Base-by-base conservation (phyloP, 1,140 invertebrate genomes). In the Scaptomyza pallida region DNA sequence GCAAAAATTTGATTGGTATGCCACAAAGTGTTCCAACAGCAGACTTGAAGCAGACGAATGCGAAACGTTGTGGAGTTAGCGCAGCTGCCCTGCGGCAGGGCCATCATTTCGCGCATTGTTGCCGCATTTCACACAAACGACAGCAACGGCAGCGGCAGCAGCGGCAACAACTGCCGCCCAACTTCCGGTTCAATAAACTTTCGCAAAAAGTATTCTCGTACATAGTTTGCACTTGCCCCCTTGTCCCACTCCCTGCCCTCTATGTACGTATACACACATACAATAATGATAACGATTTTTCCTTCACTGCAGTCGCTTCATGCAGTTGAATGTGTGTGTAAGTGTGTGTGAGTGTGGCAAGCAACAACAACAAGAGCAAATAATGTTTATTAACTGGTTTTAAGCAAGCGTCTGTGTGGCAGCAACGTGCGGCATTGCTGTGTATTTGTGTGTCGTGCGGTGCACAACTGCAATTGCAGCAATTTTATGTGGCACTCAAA, bases 161-260 rank as follows among this genome's bases (percentile, higher is more conserved):
- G 68, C 72, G n/a, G 35, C 54, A 43, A 54, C 51, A 72, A 52
- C 55, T 54, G 57, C 56, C 75, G 69, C 56, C 51, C 67, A 88
- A 88, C 78, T 88, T 88, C 72, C 78, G 83, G 82, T 88, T 88
- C 82, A 88, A 88, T 88, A 88, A 88, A 88, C 83, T 88, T 88
- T 67, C 52, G 78, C 65, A 54, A 79, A 80, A 76, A 82, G 52
- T 73, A 62, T 81, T 59, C 61, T 61, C 80, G 50, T 62, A 83
- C 59, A 79, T 72, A 76, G 75, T 82, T 75, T 80, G 60, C 35
- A n/a, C 45, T 17, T 13, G 12, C 30, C 43, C 4, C 10, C 37
- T 50, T 17, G 4, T 9, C 2, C 35, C 12, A 3, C 12, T 26
- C 26, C 16, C 26, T 26, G n/a, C 33, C n/a, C 17, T 15, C 30